Evolutionary conservation across 2,797 vertebrate genomes (phyloP).

Genomic region (Taeniopygia guttata): DNA sequence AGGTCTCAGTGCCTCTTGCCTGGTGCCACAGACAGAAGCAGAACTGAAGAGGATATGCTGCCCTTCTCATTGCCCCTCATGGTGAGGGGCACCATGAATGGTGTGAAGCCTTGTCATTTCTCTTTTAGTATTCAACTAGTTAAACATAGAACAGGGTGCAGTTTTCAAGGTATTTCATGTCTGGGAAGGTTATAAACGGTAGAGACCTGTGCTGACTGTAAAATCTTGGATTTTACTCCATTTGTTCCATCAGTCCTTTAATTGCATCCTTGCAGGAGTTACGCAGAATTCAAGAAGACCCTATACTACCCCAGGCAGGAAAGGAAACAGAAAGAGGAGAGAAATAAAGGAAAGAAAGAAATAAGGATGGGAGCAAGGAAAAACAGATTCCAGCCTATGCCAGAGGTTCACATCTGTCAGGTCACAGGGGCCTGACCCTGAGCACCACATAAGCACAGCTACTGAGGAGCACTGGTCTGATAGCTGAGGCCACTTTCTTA

Average conservation of each 20-base stretch:
- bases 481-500: neutral
- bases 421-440: neutral
- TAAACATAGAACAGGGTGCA: neutral
- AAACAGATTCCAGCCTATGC: neutral
- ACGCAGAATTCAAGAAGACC: neutral
- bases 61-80: neutral
- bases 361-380: neutral
- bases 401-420: neutral
- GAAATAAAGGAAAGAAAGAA: neutral
- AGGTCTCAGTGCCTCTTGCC: accelerated
- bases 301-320: neutral
- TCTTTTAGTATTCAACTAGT: neutral
- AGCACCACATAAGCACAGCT: neutral
- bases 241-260: neutral
- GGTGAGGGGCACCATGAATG: too few relatives aligned
- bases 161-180: neutral
- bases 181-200: neutral
- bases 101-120: neutral
- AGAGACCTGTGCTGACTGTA: neutral
- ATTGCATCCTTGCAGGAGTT: neutral
- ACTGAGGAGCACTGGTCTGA: neutral
- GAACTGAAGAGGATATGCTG: neutral
- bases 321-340: neutral
- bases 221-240: neutral
- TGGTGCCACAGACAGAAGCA: neutral